phyloP scores from a whole-genome alignment of 2,888 invertebrate species.

The Trissolcus japonicus region DNA sequence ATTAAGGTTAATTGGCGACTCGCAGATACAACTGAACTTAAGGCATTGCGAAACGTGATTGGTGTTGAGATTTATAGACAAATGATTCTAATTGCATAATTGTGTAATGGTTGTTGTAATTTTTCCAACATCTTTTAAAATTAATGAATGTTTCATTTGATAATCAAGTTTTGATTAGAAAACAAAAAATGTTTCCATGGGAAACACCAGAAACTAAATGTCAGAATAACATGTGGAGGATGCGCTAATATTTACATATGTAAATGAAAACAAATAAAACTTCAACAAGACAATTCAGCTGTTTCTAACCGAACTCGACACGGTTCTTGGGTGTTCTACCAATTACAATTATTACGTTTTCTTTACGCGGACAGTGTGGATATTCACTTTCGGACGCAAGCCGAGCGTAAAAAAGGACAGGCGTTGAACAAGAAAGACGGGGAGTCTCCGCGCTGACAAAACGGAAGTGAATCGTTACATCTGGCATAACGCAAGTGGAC shows the following conservation, averaged over 20 bases:
- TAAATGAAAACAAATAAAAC: constrained; percentile 7
- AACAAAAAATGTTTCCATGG: background rate
- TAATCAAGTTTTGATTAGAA: constrained; percentile 8
- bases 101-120: too few relatives aligned
- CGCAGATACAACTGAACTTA: constrained; percentile 11
- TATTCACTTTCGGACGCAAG: constrained; percentile 20
- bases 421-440: constrained; percentile 37
- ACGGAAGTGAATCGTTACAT: constrained; percentile 74
- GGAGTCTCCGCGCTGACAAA: constrained; percentile 55
- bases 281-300: too few relatives aligned
- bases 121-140: too few relatives aligned
- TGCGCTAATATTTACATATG: too few relatives aligned
- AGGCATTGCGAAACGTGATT: constrained; percentile 19
- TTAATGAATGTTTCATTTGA: constrained; percentile 7
- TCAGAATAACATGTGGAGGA: too few relatives aligned
- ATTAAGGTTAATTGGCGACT: constrained; percentile 42
- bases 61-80: constrained; percentile 6
- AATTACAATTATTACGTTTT: constrained; percentile 59
- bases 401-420: constrained; percentile 39
- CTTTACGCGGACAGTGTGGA: constrained; percentile 45
- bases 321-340: constrained; percentile 51
- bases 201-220: too few relatives aligned
- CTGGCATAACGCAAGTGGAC: constrained; percentile 69
- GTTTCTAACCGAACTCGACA: background rate
- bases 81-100: constrained; percentile 6